phyloP scores from a whole-genome alignment of 2,888 invertebrate genomes.

The Tipula vernalis region DNA sequence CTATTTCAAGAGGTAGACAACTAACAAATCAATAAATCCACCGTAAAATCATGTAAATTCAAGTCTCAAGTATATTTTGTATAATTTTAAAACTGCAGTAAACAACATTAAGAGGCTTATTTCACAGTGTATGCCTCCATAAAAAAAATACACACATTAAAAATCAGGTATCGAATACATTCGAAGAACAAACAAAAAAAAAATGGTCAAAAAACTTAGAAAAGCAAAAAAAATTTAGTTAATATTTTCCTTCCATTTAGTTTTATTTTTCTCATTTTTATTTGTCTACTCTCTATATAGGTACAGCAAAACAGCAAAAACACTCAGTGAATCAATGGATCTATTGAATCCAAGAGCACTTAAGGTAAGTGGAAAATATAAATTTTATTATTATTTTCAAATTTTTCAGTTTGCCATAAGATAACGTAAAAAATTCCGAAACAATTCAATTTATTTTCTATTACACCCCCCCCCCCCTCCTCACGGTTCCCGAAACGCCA shows the following conservation, averaged over 20 bases:
- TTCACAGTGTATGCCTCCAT: not conserved
- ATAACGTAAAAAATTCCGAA: not conserved
- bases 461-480: no score
- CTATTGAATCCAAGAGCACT: slow-evolving; percentile 32
- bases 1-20: no score
- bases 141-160: not conserved
- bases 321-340: slow-evolving; percentile 24
- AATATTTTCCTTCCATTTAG: not conserved
- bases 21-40: slow-evolving; percentile 7
- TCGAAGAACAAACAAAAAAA: not conserved
- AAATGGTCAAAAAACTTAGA: not conserved
- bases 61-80: not conserved
- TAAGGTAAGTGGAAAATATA: slow-evolving; percentile 28
- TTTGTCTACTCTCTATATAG: slow-evolving; percentile 14
- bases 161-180: not conserved
- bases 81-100: not conserved
- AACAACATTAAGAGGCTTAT: not conserved
- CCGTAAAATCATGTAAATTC: not conserved
- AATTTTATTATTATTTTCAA: not conserved
- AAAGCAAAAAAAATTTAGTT: not conserved
- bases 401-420: not conserved
- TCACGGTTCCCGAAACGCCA: not conserved
- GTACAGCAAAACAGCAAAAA: slow-evolving; percentile 14
- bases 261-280: not conserved
- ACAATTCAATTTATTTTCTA: not conserved